Percentiles rank a stretch among this genome's conserved stretches.
Conservation (phyloP, 2,888 invertebrate species). For the Dasysyrphus tricinctus region DNA sequence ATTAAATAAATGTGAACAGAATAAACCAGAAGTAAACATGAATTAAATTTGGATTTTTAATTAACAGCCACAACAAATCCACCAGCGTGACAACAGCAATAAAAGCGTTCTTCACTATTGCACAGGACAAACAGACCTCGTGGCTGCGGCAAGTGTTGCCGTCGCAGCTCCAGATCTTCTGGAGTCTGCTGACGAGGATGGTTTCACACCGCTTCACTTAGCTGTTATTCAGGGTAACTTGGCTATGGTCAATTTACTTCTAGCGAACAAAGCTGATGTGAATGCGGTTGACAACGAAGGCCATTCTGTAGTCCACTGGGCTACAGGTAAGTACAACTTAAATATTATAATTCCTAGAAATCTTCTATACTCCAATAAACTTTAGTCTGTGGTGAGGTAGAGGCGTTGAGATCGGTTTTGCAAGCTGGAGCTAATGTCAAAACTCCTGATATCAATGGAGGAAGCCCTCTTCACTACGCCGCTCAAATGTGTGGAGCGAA, state of each 20-base stretch:
- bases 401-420: conserved; percentile 92
- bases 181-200: conserved; percentile 94
- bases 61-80: conserved; percentile 86
- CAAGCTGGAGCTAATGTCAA: conserved; percentile 94
- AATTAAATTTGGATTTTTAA: not conserved
- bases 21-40: not conserved
- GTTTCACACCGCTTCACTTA: conserved; percentile 96
- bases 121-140: conserved; percentile 85
- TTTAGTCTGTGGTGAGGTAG: conserved; percentile 96
- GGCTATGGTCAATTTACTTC: conserved; percentile 92
- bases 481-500: conserved; percentile 97
- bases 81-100: conserved; percentile 91
- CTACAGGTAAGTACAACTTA: conserved; percentile 89
- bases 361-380: not conserved
- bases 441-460: conserved; percentile 96
- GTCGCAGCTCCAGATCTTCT: conserved; percentile 94
- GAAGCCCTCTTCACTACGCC: conserved; percentile 97
- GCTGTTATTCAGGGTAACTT: conserved; percentile 97
- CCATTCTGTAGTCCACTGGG: conserved; percentile 99
- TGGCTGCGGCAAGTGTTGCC: conserved; percentile 90
- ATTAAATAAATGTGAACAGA: not conserved
- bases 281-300: conserved; percentile 96
- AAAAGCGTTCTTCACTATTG: conserved; percentile 97
- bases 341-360: not conserved
- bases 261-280: conserved; percentile 95